Conservation (phyloP, 1,140 invertebrate species). For the Eueides isabella region DNA sequence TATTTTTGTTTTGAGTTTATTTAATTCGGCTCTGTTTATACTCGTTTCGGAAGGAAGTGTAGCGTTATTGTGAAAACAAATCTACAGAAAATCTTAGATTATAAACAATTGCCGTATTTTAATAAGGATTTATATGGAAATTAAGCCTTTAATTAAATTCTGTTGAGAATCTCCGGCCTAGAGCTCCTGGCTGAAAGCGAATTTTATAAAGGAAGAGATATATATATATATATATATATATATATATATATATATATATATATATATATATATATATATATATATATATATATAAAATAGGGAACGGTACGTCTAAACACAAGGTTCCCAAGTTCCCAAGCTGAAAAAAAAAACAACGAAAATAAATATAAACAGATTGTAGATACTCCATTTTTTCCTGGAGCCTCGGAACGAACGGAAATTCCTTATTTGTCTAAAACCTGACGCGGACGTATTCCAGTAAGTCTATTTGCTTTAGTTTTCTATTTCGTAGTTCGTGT, state of each 20-base stretch:
- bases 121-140: slow-evolving; percentile 42
- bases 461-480: slow-evolving; percentile 68
- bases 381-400: slow-evolving; percentile 12
- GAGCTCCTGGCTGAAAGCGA: slow-evolving; percentile 13
- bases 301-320: too few relatives aligned
- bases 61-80: slow-evolving; percentile 39
- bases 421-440: slow-evolving; percentile 75
- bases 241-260: too few relatives aligned
- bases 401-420: slow-evolving; percentile 48
- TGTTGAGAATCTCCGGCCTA: slow-evolving; percentile 24
- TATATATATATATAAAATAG: too few relatives aligned
- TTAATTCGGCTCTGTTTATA: slow-evolving; percentile 24
- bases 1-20: slow-evolving; percentile 12
- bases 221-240: too few relatives aligned
- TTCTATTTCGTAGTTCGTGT: slow-evolving; percentile 62
- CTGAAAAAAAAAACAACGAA: not conserved
- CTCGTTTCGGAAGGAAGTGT: slow-evolving; percentile 31
- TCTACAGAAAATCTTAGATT: slow-evolving; percentile 36
- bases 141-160: slow-evolving; percentile 46
- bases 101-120: slow-evolving; percentile 41
- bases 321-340: too few relatives aligned
- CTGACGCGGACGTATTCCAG: slow-evolving; percentile 60
- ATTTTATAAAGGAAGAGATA: slow-evolving; percentile 22
- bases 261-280: too few relatives aligned
- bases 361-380: slow-evolving; percentile 12